A percentile compares a stretch with the other conserved stretches of the same genome.
Conservation (phyloP, 37 sponge, comb jelly and placozoan species). For the Aphrocallistes beatrix region DNA sequence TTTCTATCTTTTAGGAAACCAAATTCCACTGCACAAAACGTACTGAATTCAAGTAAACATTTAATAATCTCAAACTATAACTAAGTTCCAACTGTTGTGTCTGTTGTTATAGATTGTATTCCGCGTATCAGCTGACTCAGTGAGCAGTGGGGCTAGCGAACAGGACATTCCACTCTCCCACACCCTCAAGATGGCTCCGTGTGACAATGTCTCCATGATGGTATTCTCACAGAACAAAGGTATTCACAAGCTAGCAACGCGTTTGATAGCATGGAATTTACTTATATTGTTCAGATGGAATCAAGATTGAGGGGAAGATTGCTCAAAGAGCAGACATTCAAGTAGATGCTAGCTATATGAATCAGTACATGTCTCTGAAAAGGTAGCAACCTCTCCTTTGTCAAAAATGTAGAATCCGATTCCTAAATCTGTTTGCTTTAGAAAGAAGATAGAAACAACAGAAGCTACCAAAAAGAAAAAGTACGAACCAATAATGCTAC, state of each 20-base stretch:
- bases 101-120: constrained; percentile 11
- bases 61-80: too few species aligned
- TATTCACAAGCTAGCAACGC: too few species aligned
- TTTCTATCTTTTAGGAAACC: background rate
- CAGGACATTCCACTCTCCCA: background rate
- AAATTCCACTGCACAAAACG: background rate
- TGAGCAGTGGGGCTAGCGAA: background rate
- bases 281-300: constrained; percentile 14
- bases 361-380: constrained; percentile 66
- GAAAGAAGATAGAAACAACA: background rate
- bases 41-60: background rate
- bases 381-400: constrained; percentile 23
- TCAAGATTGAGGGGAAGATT: constrained; percentile 65
- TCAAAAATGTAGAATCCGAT: background rate
- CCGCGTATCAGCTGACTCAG: background rate
- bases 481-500: background rate
- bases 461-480: background rate
- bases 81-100: too few species aligned
- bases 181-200: background rate
- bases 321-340: constrained; percentile 67
- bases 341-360: constrained; percentile 29
- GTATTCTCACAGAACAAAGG: constrained; percentile 1
- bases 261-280: background rate
- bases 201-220: background rate
- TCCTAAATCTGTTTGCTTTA: background rate